Base-by-base conservation (phyloP, 2,888 invertebrate genomes). In the Noctua fimbriata region DNA sequence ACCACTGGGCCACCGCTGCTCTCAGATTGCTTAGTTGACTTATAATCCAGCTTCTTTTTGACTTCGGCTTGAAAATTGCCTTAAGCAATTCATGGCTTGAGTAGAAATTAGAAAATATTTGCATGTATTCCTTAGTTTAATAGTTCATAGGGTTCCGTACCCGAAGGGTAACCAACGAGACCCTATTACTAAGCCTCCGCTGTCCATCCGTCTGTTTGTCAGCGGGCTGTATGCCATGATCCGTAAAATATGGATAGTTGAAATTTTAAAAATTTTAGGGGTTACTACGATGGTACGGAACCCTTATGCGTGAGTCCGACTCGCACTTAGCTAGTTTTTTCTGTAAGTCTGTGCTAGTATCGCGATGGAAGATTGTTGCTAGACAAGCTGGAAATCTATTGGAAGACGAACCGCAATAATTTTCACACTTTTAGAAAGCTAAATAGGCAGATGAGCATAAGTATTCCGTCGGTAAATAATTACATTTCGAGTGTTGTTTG, bases 21-120 rank as follows among this genome's bases (percentile, higher is more conserved):
- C n/a, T n/a, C n/a, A n/a, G 49, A 69, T 69, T 69, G 55, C 69
- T 66, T 55, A 28, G 69, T 80, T 63, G 69, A 52, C 58, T 67
- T 18, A 58, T 24, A 49, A 69, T 66, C 3, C n/a, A 66, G 47
- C 36, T 66, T 32, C 10, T 81, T 65, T 66, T 69, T 49, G 16
- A 66, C 28, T 49, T 24, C 52, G 28, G 55, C n/a, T 73, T 73
- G 24, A 70, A 65, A 21, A 58, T 47, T 55, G 7, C 10, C 28
- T 14, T 52, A 63, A 28, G 18, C 24, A 75, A 71, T 47, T n/a
- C 47, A 63, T 65, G 28, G 2, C 0, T 41, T 41, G 21, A 28
- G 12, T 32, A 63, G 1, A 60, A 18, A 21, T 24, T 0, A 49
- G 36, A 21, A 24, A 36, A 28, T n/a, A 55, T n/a, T 49, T 49